Evolutionary conservation across 2,113 vertebrate species (phyloP).

Genomic region (Thryonomys swinderianus): DNA sequence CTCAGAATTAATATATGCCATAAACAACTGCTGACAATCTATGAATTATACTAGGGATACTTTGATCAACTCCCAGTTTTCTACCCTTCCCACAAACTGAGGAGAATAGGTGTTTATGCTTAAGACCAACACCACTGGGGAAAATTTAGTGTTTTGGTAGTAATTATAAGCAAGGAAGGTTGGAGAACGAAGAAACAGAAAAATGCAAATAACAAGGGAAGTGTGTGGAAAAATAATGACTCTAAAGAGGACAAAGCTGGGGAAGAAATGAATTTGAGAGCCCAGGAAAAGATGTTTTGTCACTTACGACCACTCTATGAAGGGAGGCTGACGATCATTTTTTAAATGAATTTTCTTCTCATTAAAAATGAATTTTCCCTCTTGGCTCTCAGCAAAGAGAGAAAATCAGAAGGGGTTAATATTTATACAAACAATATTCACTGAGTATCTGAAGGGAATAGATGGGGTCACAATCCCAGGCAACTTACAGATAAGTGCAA

Average conservation of each 20-base stretch:
- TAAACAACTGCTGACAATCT: slow-evolving; percentile 57
- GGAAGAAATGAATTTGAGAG: neutral
- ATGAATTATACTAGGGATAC: slow-evolving; percentile 46
- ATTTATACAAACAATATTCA: neutral
- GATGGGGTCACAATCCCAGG: neutral
- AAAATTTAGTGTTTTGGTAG: neutral
- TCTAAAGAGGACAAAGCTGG: neutral
- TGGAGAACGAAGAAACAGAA: neutral
- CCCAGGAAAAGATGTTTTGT: neutral
- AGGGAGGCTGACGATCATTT: neutral
- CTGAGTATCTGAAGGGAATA: neutral
- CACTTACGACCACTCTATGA: neutral
- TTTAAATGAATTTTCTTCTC: neutral
- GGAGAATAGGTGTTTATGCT: neutral
- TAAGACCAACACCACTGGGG: neutral
- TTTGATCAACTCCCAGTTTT: slow-evolving; percentile 13
- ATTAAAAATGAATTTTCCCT: neutral
- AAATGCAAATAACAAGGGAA: neutral
- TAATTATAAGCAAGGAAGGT: neutral
- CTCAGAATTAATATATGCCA: slow-evolving; percentile 46
- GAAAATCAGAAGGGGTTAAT: neutral
- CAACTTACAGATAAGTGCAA: neutral
- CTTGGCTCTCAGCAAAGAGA: neutral
- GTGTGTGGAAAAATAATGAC: neutral
- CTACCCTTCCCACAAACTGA: neutral